Evolutionary conservation across 2,888 invertebrate species (phyloP).

Genomic region (Torymus texanus): DNA sequence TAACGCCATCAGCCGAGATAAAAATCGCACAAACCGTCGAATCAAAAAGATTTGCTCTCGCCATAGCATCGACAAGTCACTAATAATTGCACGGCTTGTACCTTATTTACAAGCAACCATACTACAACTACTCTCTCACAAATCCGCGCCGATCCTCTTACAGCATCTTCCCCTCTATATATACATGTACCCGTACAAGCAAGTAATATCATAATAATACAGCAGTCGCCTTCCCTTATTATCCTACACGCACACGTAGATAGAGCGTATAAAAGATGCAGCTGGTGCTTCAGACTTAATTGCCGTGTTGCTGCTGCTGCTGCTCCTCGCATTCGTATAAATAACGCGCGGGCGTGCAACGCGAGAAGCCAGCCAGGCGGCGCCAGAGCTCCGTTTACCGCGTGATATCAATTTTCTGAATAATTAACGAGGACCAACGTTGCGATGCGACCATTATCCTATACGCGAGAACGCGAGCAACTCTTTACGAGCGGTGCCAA

Average conservation of each 20-base stretch:
- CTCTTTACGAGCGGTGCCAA: conserved; percentile 18
- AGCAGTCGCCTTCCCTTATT: conserved; percentile 56
- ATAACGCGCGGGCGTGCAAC: no score
- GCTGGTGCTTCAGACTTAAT: conserved; percentile 62
- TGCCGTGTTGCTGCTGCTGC: conserved; percentile 46
- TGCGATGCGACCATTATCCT: conserved; percentile 30
- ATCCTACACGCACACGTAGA: conserved; percentile 52
- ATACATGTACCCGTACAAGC: no score
- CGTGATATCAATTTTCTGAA: conserved; percentile 44
- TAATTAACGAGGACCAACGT: conserved; percentile 31
- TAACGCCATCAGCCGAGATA: not conserved
- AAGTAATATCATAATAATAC: no score
- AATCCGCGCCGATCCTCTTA: conserved; percentile 42
- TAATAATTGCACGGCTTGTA: no score
- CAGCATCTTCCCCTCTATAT: not conserved
- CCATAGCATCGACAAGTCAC: no score
- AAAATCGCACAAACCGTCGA: not conserved
- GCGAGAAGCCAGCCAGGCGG: conserved; percentile 9
- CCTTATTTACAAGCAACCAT: no score
- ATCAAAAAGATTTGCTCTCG: not conserved
- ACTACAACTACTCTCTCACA: no score
- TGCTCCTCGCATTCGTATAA: conserved; percentile 10
- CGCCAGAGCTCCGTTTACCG: not conserved
- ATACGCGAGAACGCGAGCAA: not conserved
- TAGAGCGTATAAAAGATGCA: conserved; percentile 63